These are phyloP conservation scores for Epiblema foenella DNA, from an alignment of 2,888 invertebrate genomes.

Conservation along the genomic window DNA sequence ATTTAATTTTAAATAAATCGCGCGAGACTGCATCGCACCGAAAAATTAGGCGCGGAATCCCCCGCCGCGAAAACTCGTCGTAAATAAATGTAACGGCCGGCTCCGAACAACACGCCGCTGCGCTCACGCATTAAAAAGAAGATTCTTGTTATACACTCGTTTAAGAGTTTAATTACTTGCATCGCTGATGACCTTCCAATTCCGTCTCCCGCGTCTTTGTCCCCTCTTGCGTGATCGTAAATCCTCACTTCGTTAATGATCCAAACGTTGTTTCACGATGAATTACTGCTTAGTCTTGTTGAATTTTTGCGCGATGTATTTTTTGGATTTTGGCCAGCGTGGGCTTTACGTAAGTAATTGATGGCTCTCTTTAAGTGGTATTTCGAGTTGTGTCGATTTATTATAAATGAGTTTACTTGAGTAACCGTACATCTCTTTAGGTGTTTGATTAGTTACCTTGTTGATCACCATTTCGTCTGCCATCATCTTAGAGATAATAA, in stretches of 20 bases:
- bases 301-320: constrained; percentile 74
- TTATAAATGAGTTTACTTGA: constrained; percentile 72
- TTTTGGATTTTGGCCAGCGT: constrained; percentile 72
- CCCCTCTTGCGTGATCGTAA: constrained; percentile 76
- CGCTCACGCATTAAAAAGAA: constrained; percentile 69
- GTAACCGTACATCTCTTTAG: background rate
- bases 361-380: constrained; percentile 75
- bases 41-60: constrained; percentile 81
- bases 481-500: too few species aligned
- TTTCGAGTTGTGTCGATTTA: constrained; percentile 77
- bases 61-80: constrained; percentile 83
- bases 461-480: background rate
- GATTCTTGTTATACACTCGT: constrained; percentile 82
- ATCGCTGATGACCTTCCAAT: constrained; percentile 66
- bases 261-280: constrained; percentile 72
- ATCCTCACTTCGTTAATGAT: constrained; percentile 80
- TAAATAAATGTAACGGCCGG: constrained; percentile 78
- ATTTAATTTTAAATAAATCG: constrained; percentile 82
- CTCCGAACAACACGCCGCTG: constrained; percentile 61
- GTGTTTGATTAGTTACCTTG: background rate
- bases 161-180: constrained; percentile 83
- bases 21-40: constrained; percentile 79
- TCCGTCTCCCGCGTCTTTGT: constrained; percentile 55
- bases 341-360: constrained; percentile 74
- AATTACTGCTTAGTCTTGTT: constrained; percentile 77